Conservation (phyloP, 2,888 invertebrate genomes). For the Macaria notata region DNA sequence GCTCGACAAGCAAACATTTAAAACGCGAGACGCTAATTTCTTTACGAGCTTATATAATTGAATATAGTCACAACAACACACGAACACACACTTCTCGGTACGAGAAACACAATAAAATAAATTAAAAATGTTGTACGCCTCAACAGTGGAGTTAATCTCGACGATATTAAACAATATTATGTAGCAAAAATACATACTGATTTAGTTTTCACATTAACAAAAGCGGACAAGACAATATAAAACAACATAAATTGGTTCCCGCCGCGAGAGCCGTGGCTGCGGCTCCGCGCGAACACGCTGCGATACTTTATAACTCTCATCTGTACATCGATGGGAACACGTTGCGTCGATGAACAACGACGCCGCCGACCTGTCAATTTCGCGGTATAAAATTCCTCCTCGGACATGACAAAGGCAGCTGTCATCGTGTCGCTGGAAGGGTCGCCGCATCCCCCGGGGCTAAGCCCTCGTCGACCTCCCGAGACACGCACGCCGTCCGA, state of each 20-base stretch:
- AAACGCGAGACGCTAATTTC: no score
- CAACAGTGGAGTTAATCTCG: constrained; percentile 21
- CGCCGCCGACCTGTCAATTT: constrained; percentile 72
- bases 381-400: constrained; percentile 73
- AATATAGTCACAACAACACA: no score
- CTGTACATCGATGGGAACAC: constrained; percentile 60
- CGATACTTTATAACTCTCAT: constrained; percentile 68
- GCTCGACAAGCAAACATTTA: no score
- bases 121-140: constrained; percentile 13
- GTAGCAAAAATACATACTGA: constrained; percentile 51
- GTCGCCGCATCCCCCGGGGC: constrained; percentile 70
- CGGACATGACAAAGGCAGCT: constrained; percentile 76
- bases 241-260: constrained; percentile 71
- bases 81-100: not conserved
- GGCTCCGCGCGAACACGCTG: constrained; percentile 54
- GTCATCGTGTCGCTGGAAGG: constrained; percentile 72
- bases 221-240: constrained; percentile 72
- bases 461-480: constrained; percentile 67
- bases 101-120: constrained; percentile 12
- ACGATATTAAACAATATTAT: constrained; percentile 39
- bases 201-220: constrained; percentile 78
- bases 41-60: no score
- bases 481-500: constrained; percentile 74
- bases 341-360: constrained; percentile 64
- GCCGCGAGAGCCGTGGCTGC: constrained; percentile 59